Percentiles rank a stretch among this genome's conserved stretches.
These are phyloP conservation scores for Patella ulyssiponensis DNA, from an alignment of 2,888 invertebrate genomes.

Conservation along the genomic window DNA sequence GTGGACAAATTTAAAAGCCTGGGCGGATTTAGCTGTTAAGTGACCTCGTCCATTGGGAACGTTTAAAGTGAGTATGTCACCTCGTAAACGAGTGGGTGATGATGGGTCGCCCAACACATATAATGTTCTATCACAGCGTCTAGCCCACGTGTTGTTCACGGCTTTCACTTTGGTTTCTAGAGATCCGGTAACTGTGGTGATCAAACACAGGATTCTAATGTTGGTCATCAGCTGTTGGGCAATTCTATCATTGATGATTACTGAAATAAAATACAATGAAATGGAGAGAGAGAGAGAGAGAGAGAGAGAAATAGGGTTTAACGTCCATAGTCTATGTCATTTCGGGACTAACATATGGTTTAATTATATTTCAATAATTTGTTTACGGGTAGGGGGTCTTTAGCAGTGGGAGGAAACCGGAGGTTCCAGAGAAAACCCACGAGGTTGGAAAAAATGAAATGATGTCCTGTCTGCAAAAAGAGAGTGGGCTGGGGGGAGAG, in stretches of 20 bases:
- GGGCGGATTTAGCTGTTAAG: constrained; percentile 96
- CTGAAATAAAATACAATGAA: not conserved
- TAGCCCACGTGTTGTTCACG: constrained; percentile 95
- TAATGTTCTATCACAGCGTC: constrained; percentile 77
- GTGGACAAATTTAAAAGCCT: constrained; percentile 89
- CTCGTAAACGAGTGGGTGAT: not conserved
- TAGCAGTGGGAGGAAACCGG: no score
- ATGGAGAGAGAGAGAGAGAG: no score
- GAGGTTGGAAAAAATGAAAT: no score
- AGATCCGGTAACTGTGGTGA: constrained; percentile 92
- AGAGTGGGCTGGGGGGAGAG: no score
- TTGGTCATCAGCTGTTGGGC: constrained; percentile 72
- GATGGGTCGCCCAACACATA: constrained; percentile 64
- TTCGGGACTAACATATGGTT: no score
- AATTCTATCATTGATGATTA: not conserved
- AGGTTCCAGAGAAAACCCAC: no score
- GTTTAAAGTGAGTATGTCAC: constrained; percentile 73
- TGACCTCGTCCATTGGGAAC: constrained; percentile 89
- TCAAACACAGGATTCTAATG: constrained; percentile 92
- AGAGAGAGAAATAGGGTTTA: no score
- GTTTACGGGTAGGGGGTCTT: no score
- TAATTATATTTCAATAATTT: no score
- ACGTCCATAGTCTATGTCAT: no score
- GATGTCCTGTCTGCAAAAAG: no score
- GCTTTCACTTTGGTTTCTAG: constrained; percentile 89